A percentile compares a stretch with the other conserved stretches of the same genome.
phyloP scores from a whole-genome alignment of 2,888 invertebrate species.

The Synergus umbraculus region DNA sequence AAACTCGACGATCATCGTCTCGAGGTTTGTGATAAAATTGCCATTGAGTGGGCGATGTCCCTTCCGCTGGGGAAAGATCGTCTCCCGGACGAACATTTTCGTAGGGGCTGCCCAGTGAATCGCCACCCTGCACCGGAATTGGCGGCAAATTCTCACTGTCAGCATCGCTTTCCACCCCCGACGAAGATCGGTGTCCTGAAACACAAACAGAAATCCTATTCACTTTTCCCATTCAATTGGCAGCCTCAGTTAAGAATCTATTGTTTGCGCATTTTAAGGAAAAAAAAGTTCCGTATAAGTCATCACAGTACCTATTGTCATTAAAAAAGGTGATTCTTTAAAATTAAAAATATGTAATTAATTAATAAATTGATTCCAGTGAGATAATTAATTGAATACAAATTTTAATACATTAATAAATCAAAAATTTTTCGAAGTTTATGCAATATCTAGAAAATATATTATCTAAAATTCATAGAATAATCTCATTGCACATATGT shows the following conservation, averaged over 20 bases:
- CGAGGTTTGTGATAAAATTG: slow-evolving; percentile 79
- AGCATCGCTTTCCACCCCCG: slow-evolving; percentile 79
- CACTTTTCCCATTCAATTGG: not conserved
- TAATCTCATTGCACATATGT: too few relatives aligned
- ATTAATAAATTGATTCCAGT: too few relatives aligned
- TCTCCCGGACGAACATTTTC: slow-evolving; percentile 82
- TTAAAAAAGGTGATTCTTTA: too few relatives aligned
- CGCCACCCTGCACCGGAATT: slow-evolving; percentile 81
- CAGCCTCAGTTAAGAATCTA: not conserved
- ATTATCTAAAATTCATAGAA: too few relatives aligned
- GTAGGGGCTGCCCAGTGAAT: slow-evolving; percentile 83
- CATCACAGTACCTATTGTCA: too few relatives aligned
- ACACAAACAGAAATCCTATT: slow-evolving; percentile 42
- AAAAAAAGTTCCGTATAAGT: not conserved
- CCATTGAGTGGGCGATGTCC: slow-evolving; percentile 80
- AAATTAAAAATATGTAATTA: too few relatives aligned
- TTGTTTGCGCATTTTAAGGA: not conserved
- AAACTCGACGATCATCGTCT: slow-evolving; percentile 80
- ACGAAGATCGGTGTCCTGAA: slow-evolving; percentile 75
- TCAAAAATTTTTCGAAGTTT: not conserved
- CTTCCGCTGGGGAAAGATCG: slow-evolving; percentile 79
- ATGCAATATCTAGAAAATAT: too few relatives aligned
- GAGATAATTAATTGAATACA: too few relatives aligned
- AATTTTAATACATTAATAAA: not conserved
- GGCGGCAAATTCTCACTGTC: slow-evolving; percentile 84